phyloP scores from a whole-genome alignment of 2,888 invertebrate genomes.

The Zootermopsis nevadensis region DNA sequence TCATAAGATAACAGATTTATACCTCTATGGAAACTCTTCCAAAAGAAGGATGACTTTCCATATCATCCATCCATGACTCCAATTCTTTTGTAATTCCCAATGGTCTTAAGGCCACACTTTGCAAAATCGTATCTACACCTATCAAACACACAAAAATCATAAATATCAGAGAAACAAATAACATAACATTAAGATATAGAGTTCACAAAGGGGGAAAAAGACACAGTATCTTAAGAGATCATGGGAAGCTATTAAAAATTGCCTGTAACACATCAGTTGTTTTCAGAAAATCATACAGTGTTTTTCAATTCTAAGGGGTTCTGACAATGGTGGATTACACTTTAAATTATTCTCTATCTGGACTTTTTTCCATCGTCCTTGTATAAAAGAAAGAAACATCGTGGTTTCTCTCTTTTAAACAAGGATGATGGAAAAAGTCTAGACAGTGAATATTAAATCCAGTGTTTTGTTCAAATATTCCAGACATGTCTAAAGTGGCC shows the following conservation, averaged over 20 bases:
- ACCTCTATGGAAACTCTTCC: conserved; percentile 9
- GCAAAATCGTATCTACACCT: background rate
- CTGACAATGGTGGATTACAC: no score
- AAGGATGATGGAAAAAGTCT: no score
- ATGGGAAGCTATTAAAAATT: background rate
- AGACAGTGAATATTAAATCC: no score
- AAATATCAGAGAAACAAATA: background rate
- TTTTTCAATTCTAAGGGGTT: no score
- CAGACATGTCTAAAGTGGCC: no score
- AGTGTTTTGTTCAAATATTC: no score
- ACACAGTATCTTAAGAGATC: background rate
- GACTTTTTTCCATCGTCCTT: no score
- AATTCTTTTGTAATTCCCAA: conserved; percentile 34
- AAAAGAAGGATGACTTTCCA: conserved; percentile 26
- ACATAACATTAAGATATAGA: no score
- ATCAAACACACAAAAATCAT: background rate
- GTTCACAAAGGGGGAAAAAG: background rate
- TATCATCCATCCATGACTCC: conserved; percentile 15
- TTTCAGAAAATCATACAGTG: no score
- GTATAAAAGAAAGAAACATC: no score
- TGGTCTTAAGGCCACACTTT: background rate
- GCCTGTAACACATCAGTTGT: background rate
- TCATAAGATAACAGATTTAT: background rate
- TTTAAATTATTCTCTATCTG: no score
- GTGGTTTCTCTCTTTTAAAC: no score